Percentiles rank a stretch among this genome's conserved stretches.
Evolutionary conservation across 2,888 invertebrate genomes (phyloP).

Genomic region (Isotomurus palustris): DNA sequence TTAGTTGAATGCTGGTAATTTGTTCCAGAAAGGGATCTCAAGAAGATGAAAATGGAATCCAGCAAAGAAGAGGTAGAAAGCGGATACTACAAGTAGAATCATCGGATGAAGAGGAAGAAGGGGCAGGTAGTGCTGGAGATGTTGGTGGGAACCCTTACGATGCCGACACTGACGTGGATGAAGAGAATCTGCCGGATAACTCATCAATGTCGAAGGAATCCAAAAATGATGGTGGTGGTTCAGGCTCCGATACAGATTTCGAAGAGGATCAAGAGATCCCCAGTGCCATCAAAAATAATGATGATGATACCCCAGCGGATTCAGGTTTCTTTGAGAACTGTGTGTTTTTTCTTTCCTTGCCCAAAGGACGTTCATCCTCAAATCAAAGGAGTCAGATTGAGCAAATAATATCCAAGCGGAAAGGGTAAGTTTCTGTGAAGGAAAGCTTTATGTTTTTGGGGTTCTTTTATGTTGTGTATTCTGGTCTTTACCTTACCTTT

Average conservation of each 20-base stretch:
- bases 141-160: slow-evolving; percentile 21
- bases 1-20: too few relatives aligned
- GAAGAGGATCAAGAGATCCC: not conserved
- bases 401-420: slow-evolving; percentile 24
- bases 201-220: slow-evolving; percentile 7
- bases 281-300: not conserved
- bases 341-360: slow-evolving; percentile 2
- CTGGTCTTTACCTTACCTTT: too few relatives aligned
- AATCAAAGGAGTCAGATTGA: slow-evolving; percentile 19
- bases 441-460: not conserved
- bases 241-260: not conserved
- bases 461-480: too few relatives aligned
- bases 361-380: not conserved
- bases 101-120: slow-evolving; percentile 14
- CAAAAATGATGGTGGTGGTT: not conserved
- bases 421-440: slow-evolving; percentile 14
- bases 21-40: too few relatives aligned
- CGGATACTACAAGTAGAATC: slow-evolving; percentile 19
- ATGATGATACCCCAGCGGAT: too few relatives aligned
- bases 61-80: slow-evolving; percentile 12
- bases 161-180: slow-evolving; percentile 39
- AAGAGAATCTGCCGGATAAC: slow-evolving; percentile 21
- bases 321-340: slow-evolving; percentile 11
- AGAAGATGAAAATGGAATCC: not conserved
- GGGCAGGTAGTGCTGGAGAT: slow-evolving; percentile 11